Percentiles rank a stretch among this genome's conserved stretches.
phyloP scores from a whole-genome alignment of 2,113 vertebrate genomes.

The Naja naja region DNA sequence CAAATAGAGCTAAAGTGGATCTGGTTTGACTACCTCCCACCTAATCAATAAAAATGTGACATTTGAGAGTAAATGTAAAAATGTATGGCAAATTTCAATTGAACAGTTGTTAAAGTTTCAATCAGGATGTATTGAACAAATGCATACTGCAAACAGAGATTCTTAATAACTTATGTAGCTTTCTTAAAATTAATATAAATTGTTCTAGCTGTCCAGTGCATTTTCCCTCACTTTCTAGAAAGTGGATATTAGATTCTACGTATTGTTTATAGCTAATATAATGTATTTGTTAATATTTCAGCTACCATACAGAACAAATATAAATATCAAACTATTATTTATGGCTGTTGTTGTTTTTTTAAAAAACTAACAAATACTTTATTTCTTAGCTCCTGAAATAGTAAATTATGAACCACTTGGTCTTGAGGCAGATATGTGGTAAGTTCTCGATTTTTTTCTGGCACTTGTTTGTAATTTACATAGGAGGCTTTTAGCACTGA shows the following conservation, averaged over 20 bases:
- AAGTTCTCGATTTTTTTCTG: slow-evolving; percentile 68
- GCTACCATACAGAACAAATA: background rate
- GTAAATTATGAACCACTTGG: slow-evolving; percentile 97
- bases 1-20: background rate
- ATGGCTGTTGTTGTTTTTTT: background rate
- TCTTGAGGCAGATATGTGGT: slow-evolving; percentile 99
- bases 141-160: background rate
- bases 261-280: background rate
- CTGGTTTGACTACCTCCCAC: background rate
- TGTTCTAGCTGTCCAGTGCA: background rate
- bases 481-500: slow-evolving; percentile 36
- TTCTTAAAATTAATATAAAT: background rate
- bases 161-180: background rate
- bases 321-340: background rate
- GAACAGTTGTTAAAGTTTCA: background rate
- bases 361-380: slow-evolving; percentile 34
- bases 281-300: background rate
- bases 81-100: background rate
- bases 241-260: background rate
- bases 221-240: background rate
- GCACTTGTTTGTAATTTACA: slow-evolving; percentile 15
- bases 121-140: background rate
- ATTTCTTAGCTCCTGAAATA: slow-evolving; percentile 91
- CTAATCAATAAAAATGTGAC: background rate
- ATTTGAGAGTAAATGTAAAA: background rate